Evolutionary conservation across 1,140 invertebrate genomes (phyloP), one percentile per base, ranked within the genome.

Genomic region (Drosophila sulfurigaster): DNA sequence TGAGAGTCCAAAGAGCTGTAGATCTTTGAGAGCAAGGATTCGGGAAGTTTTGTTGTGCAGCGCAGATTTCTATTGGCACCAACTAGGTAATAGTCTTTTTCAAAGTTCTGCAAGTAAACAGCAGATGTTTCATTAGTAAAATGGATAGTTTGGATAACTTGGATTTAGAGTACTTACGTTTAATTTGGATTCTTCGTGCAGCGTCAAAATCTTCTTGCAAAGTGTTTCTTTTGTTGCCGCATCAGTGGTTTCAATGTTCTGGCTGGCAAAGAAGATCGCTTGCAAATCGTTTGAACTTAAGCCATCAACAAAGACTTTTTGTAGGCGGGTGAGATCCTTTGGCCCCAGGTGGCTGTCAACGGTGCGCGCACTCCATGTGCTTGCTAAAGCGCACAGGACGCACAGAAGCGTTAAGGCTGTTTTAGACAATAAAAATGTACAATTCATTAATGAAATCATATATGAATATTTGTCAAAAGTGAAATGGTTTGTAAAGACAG

Each of bases 11-110:
- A 43, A 2, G 91, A 79, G 3, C 58, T 65, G 54, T 85, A 91
- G 2, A 92, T 62, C 43, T 79, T 85, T 4, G 78, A 79, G 2
- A 91, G 69, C 58, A 92, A 8, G 1, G 66, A n/a, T 52, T 91
- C 80, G 1, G 80, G 49, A 0, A 93, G 49, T 68, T 92, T 91
- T 10, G 74, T 45, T 1, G 80, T 35, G 48, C 92, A 93, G 1
- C 68, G 71, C 15, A 92, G 51, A 58, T 89, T 90, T 25, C 72
- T 92, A 48, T 75, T 75, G n/a, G 88, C 73, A n/a, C 92, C 92
- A 78, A 92, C 75, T 8, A 81, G 74, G 35, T 93, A 93, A 51
- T 90, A 92, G 51, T 93, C 92, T 70, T 92, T 92, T 56, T 93
- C 92, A 57, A 88, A 92, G 46, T 78, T 88, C 92, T 93, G 46